Conservation (phyloP, 2,888 invertebrate species). For the Stictocephala bisonia region DNA sequence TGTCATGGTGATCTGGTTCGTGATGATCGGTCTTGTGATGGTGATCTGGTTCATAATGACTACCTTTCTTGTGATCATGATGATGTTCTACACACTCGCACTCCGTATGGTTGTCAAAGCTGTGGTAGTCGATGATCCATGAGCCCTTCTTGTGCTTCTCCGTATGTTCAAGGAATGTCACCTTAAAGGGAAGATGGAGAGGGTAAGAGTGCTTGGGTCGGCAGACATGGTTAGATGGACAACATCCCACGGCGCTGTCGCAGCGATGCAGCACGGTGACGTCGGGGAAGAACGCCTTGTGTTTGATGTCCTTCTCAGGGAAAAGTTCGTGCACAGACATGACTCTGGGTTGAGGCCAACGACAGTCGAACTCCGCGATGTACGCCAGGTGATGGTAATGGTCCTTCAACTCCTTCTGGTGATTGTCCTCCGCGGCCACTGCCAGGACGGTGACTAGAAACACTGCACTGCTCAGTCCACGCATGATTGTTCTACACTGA, state of each 20-base stretch:
- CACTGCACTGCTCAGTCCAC: no score
- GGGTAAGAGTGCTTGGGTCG: neutral
- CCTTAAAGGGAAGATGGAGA: conserved; percentile 25
- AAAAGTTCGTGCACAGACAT: neutral
- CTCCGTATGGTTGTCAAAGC: neutral
- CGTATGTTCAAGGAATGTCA: neutral
- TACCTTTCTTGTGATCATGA: no score
- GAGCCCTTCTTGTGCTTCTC: neutral
- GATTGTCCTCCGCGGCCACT: neutral
- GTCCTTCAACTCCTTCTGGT: conserved; percentile 23
- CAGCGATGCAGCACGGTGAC: conserved; percentile 40
- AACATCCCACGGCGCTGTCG: conserved; percentile 16
- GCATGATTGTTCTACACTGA: no score
- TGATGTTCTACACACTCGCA: neutral
- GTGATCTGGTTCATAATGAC: neutral
- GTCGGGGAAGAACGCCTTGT: neutral
- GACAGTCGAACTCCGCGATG: conserved; percentile 19
- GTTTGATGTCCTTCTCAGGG: neutral
- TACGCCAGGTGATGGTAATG: conserved; percentile 32
- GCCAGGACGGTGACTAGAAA: no score
- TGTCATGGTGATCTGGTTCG: neutral
- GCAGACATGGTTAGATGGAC: conserved; percentile 1
- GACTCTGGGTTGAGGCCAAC: neutral
- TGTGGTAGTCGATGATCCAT: neutral
- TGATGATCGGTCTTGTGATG: neutral